Percentiles rank a stretch among this genome's conserved stretches.
Evolutionary conservation across 1,140 invertebrate species (phyloP).

Genomic region (Argopecten irradians): DNA sequence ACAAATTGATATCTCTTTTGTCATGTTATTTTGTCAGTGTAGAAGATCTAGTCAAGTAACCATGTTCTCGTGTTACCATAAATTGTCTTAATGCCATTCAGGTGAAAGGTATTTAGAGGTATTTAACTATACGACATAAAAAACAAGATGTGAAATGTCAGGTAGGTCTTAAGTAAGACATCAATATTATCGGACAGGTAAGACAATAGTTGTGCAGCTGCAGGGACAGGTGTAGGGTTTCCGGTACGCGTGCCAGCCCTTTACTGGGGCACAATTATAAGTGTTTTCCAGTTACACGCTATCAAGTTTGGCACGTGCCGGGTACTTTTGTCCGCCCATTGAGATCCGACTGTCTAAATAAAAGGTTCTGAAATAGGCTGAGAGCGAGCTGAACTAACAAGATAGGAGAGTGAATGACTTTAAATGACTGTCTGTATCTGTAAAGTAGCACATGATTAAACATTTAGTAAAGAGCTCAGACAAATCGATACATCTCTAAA

Average conservation of each 20-base stretch:
- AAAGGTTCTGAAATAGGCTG: constrained; percentile 1
- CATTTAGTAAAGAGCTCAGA: not conserved
- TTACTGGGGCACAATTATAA: not conserved
- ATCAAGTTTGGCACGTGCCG: constrained; percentile 10
- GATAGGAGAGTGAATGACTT: not conserved
- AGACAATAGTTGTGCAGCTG: not conserved
- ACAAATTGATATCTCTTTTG: not conserved
- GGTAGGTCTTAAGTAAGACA: not conserved
- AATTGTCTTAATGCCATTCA: not conserved
- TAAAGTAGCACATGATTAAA: constrained; percentile 1
- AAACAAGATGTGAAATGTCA: not conserved
- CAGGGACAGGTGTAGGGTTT: not conserved
- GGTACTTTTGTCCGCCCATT: constrained; percentile 5
- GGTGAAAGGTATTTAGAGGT: not conserved
- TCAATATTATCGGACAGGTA: not conserved
- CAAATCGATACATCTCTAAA: constrained; percentile 17
- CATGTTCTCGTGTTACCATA: not conserved
- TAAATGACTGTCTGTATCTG: constrained; percentile 9
- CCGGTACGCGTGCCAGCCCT: not conserved
- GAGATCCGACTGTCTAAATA: constrained; percentile 7
- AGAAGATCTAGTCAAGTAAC: not conserved
- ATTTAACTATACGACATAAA: not conserved
- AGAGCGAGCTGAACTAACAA: constrained; percentile 15
- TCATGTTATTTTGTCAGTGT: not conserved
- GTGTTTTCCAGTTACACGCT: not conserved